phyloP scores from a whole-genome alignment of 1,140 invertebrate genomes.

The Brachionus koreanus region DNA sequence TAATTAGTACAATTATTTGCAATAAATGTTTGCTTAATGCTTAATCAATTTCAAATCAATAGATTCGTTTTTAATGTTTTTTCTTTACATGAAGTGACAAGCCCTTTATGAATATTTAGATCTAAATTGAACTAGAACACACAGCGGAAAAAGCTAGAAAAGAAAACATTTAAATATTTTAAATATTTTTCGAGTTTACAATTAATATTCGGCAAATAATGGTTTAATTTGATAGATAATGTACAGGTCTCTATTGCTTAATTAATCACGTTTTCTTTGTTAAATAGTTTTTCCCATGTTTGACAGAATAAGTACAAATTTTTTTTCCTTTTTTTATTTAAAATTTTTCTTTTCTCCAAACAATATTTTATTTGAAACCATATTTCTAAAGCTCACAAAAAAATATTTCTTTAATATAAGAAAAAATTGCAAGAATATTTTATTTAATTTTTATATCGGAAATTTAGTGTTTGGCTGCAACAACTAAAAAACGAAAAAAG shows the following conservation, averaged over 20 bases:
- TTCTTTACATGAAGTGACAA: not conserved
- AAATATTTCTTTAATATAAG: too few relatives aligned
- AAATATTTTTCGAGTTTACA: not conserved
- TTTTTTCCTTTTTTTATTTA: not conserved
- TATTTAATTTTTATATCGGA: too few relatives aligned
- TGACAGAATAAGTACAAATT: not conserved
- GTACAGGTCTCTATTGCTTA: not conserved
- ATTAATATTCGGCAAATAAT: not conserved
- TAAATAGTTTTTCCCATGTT: not conserved
- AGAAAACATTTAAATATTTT: not conserved
- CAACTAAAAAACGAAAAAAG: too few relatives aligned
- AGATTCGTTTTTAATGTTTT: not conserved
- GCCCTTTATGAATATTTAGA: not conserved
- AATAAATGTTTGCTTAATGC: not conserved
- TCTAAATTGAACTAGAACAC: not conserved
- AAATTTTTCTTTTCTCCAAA: not conserved
- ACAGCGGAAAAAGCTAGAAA: not conserved
- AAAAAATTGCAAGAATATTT: too few relatives aligned
- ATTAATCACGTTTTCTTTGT: not conserved
- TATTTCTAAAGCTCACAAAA: too few relatives aligned
- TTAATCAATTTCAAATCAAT: conserved; percentile 5
- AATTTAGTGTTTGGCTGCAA: too few relatives aligned
- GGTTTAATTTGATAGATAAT: not conserved
- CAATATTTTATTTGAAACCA: too few relatives aligned
- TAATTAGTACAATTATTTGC: not conserved